Evolutionary conservation across 2,113 vertebrate species (phyloP).

Genomic region (Syngnathus scovelli): DNA sequence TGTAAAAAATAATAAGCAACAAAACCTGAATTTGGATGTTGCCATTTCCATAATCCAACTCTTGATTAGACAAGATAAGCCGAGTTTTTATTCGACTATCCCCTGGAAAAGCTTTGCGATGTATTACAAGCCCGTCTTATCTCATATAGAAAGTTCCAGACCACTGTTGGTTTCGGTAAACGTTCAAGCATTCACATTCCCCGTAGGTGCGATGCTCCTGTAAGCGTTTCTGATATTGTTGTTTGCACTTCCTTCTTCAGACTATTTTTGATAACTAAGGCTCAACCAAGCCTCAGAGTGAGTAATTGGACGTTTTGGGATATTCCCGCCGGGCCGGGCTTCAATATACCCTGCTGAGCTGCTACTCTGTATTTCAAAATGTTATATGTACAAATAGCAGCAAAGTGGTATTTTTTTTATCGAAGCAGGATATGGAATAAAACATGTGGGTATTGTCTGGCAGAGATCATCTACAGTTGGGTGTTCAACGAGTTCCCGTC

Average conservation of each 20-base stretch:
- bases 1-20: neutral
- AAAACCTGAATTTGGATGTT: neutral
- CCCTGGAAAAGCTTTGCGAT: neutral
- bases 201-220: too few relatives aligned
- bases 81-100: neutral
- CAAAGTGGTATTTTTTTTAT: too few relatives aligned
- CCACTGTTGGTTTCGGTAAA: neutral
- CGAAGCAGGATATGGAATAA: neutral
- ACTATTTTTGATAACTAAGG: too few relatives aligned
- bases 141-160: neutral
- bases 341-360: neutral
- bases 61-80: neutral
- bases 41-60: neutral
- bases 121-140: neutral
- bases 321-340: too few relatives aligned
- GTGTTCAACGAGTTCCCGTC: conserved; percentile 96
- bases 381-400: too few relatives aligned
- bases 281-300: too few relatives aligned
- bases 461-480: conserved; percentile 97
- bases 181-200: too few relatives aligned
- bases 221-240: too few relatives aligned
- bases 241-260: too few relatives aligned
- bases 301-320: too few relatives aligned
- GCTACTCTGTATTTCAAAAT: neutral
- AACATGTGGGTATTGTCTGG: conserved; percentile 15